Evolutionary conservation across 2,888 invertebrate genomes (phyloP), one percentile per base, ranked within the genome.

Genomic region (Eupeodes luniger): DNA sequence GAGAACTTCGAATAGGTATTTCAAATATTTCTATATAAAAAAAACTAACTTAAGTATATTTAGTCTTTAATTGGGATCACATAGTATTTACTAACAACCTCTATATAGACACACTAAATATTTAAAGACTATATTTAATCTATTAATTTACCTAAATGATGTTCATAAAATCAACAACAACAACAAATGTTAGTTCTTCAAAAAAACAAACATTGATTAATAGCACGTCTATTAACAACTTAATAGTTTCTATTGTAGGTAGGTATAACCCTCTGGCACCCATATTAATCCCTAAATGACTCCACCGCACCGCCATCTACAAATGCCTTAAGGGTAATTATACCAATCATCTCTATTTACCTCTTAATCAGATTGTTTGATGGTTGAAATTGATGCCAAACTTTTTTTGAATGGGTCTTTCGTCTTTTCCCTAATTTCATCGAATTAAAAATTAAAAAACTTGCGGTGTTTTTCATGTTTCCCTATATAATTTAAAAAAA

Each of bases 311-410:
- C 9, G 40, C 40, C 40, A 40, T 27, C 27, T 27, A 40, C 6
- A 40, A 7, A 40, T 82, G 36, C 49, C 62, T 70, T 12, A 7
- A 55, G 53, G 53, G 57, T 51, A 36, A 57, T 53, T 74, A 66
- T 49, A 67, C 40, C 47, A 69, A 57, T 69, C 74, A 69, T 62
- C 40, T 62, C 40, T 62, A 7, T 27, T 62, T 66, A 85, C 70
- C 77, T 49, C 85, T 85, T 81, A 81, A 77, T 85, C 77, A 69
- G 10, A 36, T 44, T 72, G 53, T 64, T 57, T 64, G 14, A 47
- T 47, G 64, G n/a, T 67, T 57, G 66, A 59, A 72, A 78, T 72
- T 59, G 14, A 72, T 72, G 59, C 47, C 1, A 59, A 72, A 11
- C 44, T 70, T 70, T 55, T 55, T 40, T 53, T 6, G 14, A n/a